phyloP scores from a whole-genome alignment of 2,797 vertebrate species.

The Myotis planiceps region DNA sequence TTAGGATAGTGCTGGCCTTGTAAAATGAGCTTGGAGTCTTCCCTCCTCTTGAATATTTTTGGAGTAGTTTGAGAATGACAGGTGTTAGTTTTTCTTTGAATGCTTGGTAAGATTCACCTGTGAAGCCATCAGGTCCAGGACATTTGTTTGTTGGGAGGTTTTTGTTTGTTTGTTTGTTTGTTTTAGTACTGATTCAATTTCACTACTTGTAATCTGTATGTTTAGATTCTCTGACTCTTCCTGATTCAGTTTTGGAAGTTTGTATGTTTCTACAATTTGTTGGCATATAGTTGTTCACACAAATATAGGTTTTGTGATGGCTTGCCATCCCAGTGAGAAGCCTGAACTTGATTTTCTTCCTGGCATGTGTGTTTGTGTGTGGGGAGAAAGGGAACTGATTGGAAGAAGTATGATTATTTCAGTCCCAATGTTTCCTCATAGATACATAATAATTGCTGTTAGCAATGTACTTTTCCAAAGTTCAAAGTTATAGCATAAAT shows the following conservation, averaged over 20 bases:
- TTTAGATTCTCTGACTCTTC: not conserved
- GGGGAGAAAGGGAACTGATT: not conserved
- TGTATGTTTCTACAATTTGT: not conserved
- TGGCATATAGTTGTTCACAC: not conserved
- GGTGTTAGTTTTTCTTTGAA: not conserved
- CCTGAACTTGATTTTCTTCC: not conserved
- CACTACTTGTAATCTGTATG: not conserved
- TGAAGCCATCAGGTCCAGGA: not conserved
- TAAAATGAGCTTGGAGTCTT: not conserved
- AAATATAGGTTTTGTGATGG: not conserved
- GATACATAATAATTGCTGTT: not conserved
- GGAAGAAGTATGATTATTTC: not conserved
- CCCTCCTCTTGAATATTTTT: not conserved
- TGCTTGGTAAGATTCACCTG: not conserved
- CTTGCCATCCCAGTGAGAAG: not conserved
- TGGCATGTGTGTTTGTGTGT: not conserved
- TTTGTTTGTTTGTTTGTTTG: not conserved
- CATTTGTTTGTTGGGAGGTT: not conserved
- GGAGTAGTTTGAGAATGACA: not conserved
- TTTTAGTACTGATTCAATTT: not conserved
- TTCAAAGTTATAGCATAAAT: constrained; percentile 53
- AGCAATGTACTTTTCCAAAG: constrained; percentile 26
- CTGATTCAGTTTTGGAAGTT: not conserved
- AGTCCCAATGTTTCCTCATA: not conserved
- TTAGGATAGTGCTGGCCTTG: not conserved